Evolutionary conservation across 1,140 invertebrate species (phyloP).

Genomic region (Stenopsyche tienmushanensis): DNA sequence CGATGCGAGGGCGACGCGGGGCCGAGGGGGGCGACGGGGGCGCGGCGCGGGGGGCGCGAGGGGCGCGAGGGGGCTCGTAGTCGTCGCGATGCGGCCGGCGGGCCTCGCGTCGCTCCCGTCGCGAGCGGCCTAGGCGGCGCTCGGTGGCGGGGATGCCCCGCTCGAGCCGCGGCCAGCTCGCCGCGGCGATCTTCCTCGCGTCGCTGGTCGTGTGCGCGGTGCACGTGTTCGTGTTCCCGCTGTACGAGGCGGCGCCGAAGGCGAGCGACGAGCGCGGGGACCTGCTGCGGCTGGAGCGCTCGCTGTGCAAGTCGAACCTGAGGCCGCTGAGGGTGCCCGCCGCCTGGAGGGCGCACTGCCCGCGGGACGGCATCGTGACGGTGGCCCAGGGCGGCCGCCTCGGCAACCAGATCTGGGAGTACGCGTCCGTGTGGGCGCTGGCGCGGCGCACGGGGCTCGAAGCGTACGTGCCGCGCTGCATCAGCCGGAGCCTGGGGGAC

Average conservation of each 20-base stretch:
- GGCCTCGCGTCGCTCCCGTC: too few relatives aligned
- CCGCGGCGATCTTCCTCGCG: constrained; percentile 60
- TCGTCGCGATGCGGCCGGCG: background rate
- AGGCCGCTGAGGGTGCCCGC: constrained; percentile 47
- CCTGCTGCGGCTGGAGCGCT: constrained; percentile 56
- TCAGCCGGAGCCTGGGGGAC: constrained; percentile 54
- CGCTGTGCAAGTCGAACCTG: constrained; percentile 55
- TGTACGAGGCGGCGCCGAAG: constrained; percentile 56
- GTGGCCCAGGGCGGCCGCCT: constrained; percentile 60
- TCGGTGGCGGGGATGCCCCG: constrained; percentile 46
- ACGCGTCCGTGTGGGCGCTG: constrained; percentile 62
- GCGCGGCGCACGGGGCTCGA: constrained; percentile 59
- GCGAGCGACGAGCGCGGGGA: constrained; percentile 47
- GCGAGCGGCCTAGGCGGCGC: too few relatives aligned
- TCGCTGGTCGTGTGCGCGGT: constrained; percentile 60
- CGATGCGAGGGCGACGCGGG: too few relatives aligned
- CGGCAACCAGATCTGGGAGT: constrained; percentile 69
- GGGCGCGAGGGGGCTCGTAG: background rate
- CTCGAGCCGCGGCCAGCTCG: constrained; percentile 59
- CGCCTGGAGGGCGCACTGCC: constrained; percentile 46
- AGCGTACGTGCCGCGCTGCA: constrained; percentile 60
- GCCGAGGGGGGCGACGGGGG: too few relatives aligned
- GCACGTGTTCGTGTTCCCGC: constrained; percentile 63
- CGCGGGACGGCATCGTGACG: constrained; percentile 57
- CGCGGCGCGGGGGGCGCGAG: background rate